Base-by-base conservation (phyloP, 92 coral and sea anemone genomes). In the Epizoanthus illoricatus region DNA sequence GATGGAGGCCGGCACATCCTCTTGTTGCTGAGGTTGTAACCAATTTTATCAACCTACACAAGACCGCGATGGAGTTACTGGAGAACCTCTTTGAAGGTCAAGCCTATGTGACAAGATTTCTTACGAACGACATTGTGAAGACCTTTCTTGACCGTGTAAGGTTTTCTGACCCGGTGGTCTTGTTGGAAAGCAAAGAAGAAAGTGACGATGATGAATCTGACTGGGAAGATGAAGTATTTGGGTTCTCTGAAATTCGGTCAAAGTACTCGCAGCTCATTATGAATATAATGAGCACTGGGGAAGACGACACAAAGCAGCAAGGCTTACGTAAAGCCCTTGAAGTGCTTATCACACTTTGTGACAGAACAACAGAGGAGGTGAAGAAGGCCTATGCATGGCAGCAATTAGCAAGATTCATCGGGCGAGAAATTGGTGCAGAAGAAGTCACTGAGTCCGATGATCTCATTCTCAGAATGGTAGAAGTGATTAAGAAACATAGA, bases 381-480 rank as follows among this genome's bases (percentile, higher is more conserved):
- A 64, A 89, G n/a, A 86, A 89, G 69, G 90, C 92, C n/a, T 87
- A 87, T 52, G 83, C 90, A 8, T 87, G 90, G 93, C 93, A 90
- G 20, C 93, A 90, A 62, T 57, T 90, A 63, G 93, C 93, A 60
- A 61, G 93, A 54, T 81, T 87, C 86, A 86, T 90, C 69, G 93
- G 90, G 4, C 85, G 85, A 52, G 93, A 90, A 73, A 86, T 90
- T 65, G 88, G 90, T 4, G 61, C 85, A 43, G 79, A 74, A 42
- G 68, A 39, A 23, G 79, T 81, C 66, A 81, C 56, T 56, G 20
- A 33, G 57, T 70, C 45, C 39, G 33, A 21, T n/a, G 55, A 70
- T n/a, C 75, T 70, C 58, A 70, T 70, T 43, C 57, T 0, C 21
- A n/a, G 47, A 72, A 49, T 72, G 76, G 52, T 17, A 7, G 39